phyloP scores from a whole-genome alignment of 2,797 vertebrate genomes.

The Acanthis flammea region DNA sequence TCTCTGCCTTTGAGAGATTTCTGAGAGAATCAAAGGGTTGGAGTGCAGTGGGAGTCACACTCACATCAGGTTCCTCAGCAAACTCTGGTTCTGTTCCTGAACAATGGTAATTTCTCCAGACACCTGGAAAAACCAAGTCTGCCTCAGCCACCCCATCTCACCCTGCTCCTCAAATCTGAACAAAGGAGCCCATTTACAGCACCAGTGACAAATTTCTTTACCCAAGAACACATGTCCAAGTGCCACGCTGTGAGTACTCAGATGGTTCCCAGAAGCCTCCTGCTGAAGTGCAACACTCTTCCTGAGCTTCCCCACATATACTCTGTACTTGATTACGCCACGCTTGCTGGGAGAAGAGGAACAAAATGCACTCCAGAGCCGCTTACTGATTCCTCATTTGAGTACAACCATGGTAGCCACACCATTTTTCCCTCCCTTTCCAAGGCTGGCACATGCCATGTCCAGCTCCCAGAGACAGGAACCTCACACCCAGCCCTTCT shows the following conservation, averaged over 20 bases:
- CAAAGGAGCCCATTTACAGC: neutral
- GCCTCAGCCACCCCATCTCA: neutral
- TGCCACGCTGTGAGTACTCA: neutral
- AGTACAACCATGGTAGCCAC: neutral
- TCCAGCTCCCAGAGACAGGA: neutral
- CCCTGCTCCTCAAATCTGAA: neutral
- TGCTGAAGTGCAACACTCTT: neutral
- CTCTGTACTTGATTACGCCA: neutral
- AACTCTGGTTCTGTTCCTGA: neutral
- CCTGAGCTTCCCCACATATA: neutral
- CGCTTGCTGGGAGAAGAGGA: neutral
- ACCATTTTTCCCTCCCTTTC: fast-evolving
- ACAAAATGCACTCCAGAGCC: neutral
- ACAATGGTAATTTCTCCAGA: neutral
- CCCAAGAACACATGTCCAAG: neutral
- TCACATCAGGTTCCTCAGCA: neutral
- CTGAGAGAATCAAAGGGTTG: neutral
- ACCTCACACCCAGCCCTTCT: neutral
- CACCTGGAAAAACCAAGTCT: neutral
- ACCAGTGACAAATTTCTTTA: neutral
- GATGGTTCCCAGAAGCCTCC: neutral
- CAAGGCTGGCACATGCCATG: neutral
- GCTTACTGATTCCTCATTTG: neutral
- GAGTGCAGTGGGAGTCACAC: neutral
- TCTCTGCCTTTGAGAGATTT: neutral